Evolutionary conservation across 2,888 invertebrate genomes (phyloP), one percentile per base, ranked within the genome.

Genomic region (Melipona bicolor): DNA sequence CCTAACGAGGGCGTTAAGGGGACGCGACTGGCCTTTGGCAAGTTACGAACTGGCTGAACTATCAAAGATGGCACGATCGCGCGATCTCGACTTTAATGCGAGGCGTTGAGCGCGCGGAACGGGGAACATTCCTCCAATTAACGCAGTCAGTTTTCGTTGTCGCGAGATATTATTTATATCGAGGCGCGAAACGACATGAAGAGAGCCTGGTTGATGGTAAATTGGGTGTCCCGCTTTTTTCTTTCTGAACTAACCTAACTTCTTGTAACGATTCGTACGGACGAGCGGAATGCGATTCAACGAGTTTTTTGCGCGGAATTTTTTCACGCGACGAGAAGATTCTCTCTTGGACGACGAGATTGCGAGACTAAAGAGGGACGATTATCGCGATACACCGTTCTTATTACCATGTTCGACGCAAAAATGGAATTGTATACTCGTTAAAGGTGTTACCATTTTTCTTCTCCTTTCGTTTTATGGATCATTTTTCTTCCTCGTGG

Each of bases 1-100:
- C 64, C 77, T 85, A 87, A 87, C 87, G 83, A 85, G 81, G 79
- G 81, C 82, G 81, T 85, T 80, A 86, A 79, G 62, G 73, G 83
- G 81, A 81, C n/a, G 79, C 64, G 50, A 67, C 50, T 50, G 77
- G 52, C 74, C 17, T 24, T 50, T 21, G n/a, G 24, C 6, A 54
- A 77, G 79, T 71, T 80, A 77, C 73, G 71, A 77, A 82, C 61
- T 54, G 65, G 74, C 54, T 68, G 32, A 56, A 70, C 36, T 27
- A 49, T 52, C 75, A 72, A 74, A 87, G 73, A 64, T 17, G 32
- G 24, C 17, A n/a, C 17, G 68, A 43, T 43, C 43, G 17, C 21
- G 32, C 9, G 43, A n/a, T 24, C 36, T 4, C n/a, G 61, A 54
- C 36, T 83, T 24, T 67, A 71, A 49, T 21, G 32, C 32, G 69